Percentiles rank a stretch among this genome's conserved stretches.
phyloP scores from a whole-genome alignment of 2,888 invertebrate species.

The Dione juno region DNA sequence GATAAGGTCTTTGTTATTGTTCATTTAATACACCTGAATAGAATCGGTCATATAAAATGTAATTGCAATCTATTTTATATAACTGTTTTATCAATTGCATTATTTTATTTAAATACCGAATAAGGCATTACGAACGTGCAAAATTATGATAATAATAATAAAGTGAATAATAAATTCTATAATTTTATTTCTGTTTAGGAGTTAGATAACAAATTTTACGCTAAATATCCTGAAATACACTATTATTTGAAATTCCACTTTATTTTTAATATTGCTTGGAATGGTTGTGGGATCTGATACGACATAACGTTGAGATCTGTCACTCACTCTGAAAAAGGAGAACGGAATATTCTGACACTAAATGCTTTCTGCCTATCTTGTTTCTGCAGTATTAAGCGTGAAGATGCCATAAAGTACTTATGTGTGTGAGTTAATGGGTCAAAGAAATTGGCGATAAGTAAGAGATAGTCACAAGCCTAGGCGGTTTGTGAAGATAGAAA shows the following conservation, averaged over 20 bases:
- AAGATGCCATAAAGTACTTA: too few relatives aligned
- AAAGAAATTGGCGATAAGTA: background rate
- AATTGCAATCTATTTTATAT: constrained; percentile 4
- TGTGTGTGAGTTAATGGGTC: background rate
- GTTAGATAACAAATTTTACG: background rate
- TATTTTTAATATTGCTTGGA: too few relatives aligned
- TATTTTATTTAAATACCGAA: background rate
- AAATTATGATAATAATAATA: background rate
- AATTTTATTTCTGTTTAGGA: background rate
- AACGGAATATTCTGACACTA: too few relatives aligned
- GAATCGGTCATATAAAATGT: background rate
- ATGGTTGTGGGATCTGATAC: too few relatives aligned
- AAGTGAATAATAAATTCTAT: background rate
- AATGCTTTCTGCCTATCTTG: too few relatives aligned
- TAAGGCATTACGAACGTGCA: background rate
- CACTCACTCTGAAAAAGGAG: too few relatives aligned
- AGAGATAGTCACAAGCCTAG: too few relatives aligned
- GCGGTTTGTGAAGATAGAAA: background rate
- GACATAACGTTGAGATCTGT: too few relatives aligned
- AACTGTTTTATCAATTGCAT: constrained; percentile 24
- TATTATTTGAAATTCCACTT: background rate
- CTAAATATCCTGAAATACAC: background rate
- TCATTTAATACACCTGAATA: background rate
- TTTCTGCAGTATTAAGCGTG: too few relatives aligned
- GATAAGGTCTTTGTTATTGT: constrained; percentile 16